Percentiles rank a stretch among this genome's conserved stretches.
Evolutionary conservation across 2,888 invertebrate genomes (phyloP).

Genomic region (Xanthorhoe spadicearia): DNA sequence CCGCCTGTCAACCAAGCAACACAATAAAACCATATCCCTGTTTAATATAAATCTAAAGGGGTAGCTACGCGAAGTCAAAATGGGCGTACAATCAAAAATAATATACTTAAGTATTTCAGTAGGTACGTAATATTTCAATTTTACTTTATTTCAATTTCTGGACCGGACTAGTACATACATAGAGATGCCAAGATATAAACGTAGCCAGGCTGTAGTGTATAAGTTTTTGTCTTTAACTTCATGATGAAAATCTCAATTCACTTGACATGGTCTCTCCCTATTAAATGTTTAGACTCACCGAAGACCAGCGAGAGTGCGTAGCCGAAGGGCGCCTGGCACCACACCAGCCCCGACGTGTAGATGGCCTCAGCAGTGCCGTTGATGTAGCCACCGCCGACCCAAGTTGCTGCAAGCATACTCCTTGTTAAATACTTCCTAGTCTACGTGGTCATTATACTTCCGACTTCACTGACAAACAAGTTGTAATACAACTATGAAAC

Average conservation of each 20-base stretch:
- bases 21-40: background rate
- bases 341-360: constrained; percentile 95
- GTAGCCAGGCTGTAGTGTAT: background rate
- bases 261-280: background rate
- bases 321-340: constrained; percentile 99
- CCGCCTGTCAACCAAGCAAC: constrained; percentile 88
- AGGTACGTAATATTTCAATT: no score
- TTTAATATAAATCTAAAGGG: no score
- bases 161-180: no score
- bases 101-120: no score
- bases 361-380: constrained; percentile 99
- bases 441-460: no score
- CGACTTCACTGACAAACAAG: no score
- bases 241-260: background rate
- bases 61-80: no score
- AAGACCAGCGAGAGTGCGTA: constrained; percentile 98
- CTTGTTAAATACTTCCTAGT: background rate
- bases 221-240: background rate
- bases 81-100: no score
- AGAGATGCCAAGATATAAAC: no score
- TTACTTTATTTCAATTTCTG: no score
- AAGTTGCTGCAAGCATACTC: constrained; percentile 90
- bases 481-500: no score
- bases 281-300: constrained; percentile 84
- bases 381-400: constrained; percentile 99